Base-by-base conservation (phyloP, 2,888 invertebrate species). In the Biston stratarius region DNA sequence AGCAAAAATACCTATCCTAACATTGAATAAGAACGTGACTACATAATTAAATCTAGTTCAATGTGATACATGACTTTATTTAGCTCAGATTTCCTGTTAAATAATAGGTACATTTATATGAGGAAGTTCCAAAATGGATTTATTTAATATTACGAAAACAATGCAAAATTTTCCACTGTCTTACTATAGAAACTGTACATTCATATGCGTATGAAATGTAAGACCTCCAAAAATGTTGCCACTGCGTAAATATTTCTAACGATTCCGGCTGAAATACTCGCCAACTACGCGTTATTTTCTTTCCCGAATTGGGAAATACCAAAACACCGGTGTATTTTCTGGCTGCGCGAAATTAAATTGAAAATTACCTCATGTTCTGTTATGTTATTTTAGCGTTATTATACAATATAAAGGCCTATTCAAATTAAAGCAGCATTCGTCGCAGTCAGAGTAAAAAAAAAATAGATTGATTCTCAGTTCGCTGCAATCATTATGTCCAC, bases 311-410 rank as follows among this genome's bases (percentile, higher is more conserved):
- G 64, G 62, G 51, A 67, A 57, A 64, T 65, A 52, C 63, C 61
- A 63, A 57, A 63, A 67, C 60, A 49, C 58, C 59, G 42, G 66
- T 72, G 71, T 72, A 72, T 73, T 75, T 73, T 72, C 73, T 71
- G 69, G 57, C 60, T 53, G 61, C 64, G 60, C 56, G 62, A 76
- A 79, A 77, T 77, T 76, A 76, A 77, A 79, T 79, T 77, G 75
- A 73, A 80, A 80, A 79, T 81, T 78, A 77, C 74, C 74, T 69
- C 67, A 62, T 73, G 75, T 72, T 74, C 70, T 64, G 72, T 72
- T 58, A 70, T 79, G 76, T 81, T 76, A 82, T 79, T 80, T 78
- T 67, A 77, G 71, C 74, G 72, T 69, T 71, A n/a, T n/a, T n/a
- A 78, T 74, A 75, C 76, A 74, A 74, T 77, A 71, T 75, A 15